A percentile compares a stretch with the other conserved stretches of the same genome.
Conservation (phyloP, 2,888 invertebrate species). For the Bibio marci region DNA sequence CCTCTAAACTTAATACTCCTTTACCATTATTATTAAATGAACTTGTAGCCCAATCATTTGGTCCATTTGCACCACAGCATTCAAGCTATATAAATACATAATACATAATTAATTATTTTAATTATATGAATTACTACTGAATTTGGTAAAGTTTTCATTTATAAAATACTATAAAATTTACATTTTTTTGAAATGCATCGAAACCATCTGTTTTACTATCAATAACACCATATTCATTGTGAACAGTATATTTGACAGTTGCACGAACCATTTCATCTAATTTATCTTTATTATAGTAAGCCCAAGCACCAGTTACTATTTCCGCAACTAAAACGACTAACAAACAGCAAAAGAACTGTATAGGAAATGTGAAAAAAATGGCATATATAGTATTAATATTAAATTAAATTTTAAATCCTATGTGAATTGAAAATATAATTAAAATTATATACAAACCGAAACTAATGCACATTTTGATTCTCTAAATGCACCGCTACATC, state of each 20-base stretch:
- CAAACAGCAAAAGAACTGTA: slow-evolving; percentile 60
- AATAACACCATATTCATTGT: slow-evolving; percentile 40
- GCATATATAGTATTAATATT: too few relatives aligned
- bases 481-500: slow-evolving; percentile 65
- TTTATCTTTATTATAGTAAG: slow-evolving; percentile 49
- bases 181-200: slow-evolving; percentile 47
- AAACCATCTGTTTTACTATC: slow-evolving; percentile 40
- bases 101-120: slow-evolving; percentile 14
- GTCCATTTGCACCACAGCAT: slow-evolving; percentile 62
- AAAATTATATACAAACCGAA: slow-evolving; percentile 35
- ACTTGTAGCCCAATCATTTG: slow-evolving; percentile 52
- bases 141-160: background rate
- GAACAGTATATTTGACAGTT: slow-evolving; percentile 43
- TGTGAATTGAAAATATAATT: too few relatives aligned
- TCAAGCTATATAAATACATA: slow-evolving; percentile 35
- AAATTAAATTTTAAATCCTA: too few relatives aligned
- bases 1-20: slow-evolving; percentile 31
- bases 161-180: slow-evolving; percentile 18
- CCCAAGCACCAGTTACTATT: slow-evolving; percentile 61
- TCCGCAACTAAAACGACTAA: slow-evolving; percentile 62
- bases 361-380: slow-evolving; percentile 9
- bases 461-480: slow-evolving; percentile 64
- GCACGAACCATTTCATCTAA: slow-evolving; percentile 45
- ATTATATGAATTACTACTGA: slow-evolving; percentile 13
- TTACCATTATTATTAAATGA: slow-evolving; percentile 35